phyloP scores from a whole-genome alignment of 2,113 vertebrate genomes.

The Andinoacara biseriatus region DNA sequence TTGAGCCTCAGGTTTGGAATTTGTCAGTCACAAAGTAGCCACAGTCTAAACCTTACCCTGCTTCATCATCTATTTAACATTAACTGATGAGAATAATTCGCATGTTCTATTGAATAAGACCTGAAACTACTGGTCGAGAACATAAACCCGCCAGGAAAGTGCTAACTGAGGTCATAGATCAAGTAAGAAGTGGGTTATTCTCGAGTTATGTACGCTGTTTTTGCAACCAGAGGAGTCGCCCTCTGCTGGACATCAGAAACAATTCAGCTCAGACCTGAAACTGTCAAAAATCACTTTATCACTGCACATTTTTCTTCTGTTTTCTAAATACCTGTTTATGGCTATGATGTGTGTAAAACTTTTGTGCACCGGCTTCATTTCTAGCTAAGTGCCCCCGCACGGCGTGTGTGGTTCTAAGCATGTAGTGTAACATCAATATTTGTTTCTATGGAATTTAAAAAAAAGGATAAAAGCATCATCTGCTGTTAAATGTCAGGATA shows the following conservation, averaged over 20 bases:
- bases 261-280: no score
- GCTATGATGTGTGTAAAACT: no score
- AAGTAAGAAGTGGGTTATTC: not conserved
- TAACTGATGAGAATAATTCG: not conserved
- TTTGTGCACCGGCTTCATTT: no score
- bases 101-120: not conserved
- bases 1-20: no score
- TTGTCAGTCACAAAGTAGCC: no score
- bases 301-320: no score
- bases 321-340: no score
- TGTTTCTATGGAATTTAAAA: not conserved
- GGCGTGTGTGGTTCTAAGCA: no score
- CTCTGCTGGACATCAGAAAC: not conserved
- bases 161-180: not conserved
- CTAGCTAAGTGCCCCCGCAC: no score
- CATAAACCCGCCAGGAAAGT: not conserved
- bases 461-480: not conserved
- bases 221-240: not conserved
- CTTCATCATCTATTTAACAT: not conserved
- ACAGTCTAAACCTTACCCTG: not conserved
- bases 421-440: not conserved
- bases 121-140: not conserved
- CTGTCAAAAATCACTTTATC: no score
- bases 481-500: not conserved
- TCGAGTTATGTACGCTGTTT: not conserved